Base-by-base conservation (phyloP, 2,797 vertebrate species). In the Arctocebus calabarensis region DNA sequence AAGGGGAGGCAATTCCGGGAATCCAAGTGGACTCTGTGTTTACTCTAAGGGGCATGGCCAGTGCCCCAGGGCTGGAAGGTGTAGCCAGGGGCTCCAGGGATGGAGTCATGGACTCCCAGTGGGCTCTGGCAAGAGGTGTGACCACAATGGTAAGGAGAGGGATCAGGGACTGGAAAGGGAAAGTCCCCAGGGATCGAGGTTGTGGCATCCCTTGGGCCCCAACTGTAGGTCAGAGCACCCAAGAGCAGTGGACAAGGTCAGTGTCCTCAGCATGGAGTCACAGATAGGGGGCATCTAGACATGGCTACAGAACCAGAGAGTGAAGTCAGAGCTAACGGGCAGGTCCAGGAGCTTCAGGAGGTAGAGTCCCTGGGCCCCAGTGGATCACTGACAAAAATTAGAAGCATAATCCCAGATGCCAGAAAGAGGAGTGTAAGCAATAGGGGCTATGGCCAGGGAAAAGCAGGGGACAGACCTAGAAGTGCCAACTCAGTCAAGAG, bases 341-440 rank as follows among this genome's bases (percentile, higher is more conserved):
- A 73, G 25, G 32, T 57, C 59, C 52, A 27, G 37, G 59, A 71
- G 17, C 40, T 43, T 34, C 17, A 23, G 25, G 61, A 62, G 20
- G 22, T 84, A 17, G 61, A 68, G 13, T 37, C n/a, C 9, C 13
- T 34, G 52, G 48, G 57, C 20, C 7, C 77, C 23, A 34, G 17
- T 48, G 43, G 29, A 34, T 37, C 59, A 45, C 57, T 16, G 27
- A 48, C 23, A 81, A 34, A 16, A 16, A 6, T 37, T 25, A 57
- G 40, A 75, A n/a, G 32, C 25, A 32, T 59, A 62, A 27, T 27
- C 64, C 73, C 23, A 23, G 45, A 88, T 0, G 12, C 37, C 32
- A 68, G 55, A 43, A 88, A 91, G 89, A 89, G 73, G 4, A 83
- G 74, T 73, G 88, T 83, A 77, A 82, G 74, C 59, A 75, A 85